phyloP scores from a whole-genome alignment of 2,888 invertebrate genomes.

The Sussaba pulchella region DNA sequence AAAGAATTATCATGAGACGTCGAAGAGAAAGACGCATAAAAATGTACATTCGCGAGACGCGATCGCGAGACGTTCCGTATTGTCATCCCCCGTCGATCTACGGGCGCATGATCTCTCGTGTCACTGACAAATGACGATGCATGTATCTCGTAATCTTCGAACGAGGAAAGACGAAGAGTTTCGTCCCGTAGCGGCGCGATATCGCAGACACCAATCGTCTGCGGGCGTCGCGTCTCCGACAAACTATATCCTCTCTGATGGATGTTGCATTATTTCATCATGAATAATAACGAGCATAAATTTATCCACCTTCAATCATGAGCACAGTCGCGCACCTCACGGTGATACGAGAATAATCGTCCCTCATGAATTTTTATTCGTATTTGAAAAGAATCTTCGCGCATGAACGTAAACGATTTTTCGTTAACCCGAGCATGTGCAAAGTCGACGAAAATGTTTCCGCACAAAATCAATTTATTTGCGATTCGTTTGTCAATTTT shows the following conservation, averaged over 20 bases:
- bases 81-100: slow-evolving; percentile 69
- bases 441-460: neutral
- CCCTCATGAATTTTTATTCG: neutral
- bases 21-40: neutral
- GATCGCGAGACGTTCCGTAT: slow-evolving; percentile 63
- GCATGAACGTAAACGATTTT: neutral
- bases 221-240: slow-evolving; percentile 59
- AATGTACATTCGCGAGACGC: slow-evolving; percentile 55
- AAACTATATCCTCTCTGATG: slow-evolving; percentile 33
- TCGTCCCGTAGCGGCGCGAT: slow-evolving; percentile 60
- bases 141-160: slow-evolving; percentile 58
- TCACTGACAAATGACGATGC: slow-evolving; percentile 75
- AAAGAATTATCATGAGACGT: slow-evolving; percentile 57
- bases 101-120: slow-evolving; percentile 54
- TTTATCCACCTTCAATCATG: slow-evolving; percentile 18
- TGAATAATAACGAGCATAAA: slow-evolving; percentile 57
- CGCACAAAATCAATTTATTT: no score
- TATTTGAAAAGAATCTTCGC: neutral
- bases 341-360: neutral
- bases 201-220: slow-evolving; percentile 71
- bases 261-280: slow-evolving; percentile 56
- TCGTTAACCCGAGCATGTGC: no score
- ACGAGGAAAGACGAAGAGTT: slow-evolving; percentile 38
- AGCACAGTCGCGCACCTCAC: no score
- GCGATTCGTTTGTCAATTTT: no score